Conservation (phyloP, 2,797 vertebrate species). For the Apogon hyalosoma region DNA sequence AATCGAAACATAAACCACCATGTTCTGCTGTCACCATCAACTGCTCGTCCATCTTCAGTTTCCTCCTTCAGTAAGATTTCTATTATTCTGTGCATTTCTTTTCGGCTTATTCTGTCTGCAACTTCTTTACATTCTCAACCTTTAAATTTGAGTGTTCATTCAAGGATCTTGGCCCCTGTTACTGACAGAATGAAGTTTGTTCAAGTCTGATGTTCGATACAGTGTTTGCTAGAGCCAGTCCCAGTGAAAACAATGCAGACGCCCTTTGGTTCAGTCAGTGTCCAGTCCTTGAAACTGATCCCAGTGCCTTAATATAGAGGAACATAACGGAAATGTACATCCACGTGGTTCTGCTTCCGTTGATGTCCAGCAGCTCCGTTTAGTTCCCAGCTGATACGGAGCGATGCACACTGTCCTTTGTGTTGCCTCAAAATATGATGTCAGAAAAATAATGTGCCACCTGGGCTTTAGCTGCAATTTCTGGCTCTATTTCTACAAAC, state of each 20-base stretch:
- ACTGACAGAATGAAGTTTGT: constrained; percentile 2
- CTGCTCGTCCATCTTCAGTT: constrained; percentile 4
- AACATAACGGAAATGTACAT: constrained; percentile 25
- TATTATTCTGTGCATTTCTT: constrained; percentile 4
- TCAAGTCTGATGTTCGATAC: constrained; percentile 26
- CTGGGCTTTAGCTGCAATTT: constrained; percentile 27
- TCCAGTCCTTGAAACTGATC: constrained; percentile 49
- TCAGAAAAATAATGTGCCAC: constrained; percentile 21
- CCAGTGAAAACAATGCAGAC: constrained; percentile 30
- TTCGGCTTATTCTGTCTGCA: constrained; percentile 16
- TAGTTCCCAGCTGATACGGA: constrained; percentile 33
- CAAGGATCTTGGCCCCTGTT: constrained; percentile 2
- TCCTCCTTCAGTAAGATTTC: not conserved
- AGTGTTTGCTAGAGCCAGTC: constrained; percentile 28
- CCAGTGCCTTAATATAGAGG: constrained; percentile 33
- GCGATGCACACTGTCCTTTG: constrained; percentile 31
- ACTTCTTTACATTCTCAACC: constrained; percentile 20
- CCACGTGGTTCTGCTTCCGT: constrained; percentile 31
- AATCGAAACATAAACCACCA: constrained; percentile 36
- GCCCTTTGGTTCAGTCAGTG: constrained; percentile 46
- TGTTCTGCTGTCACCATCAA: constrained; percentile 23
- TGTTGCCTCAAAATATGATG: constrained; percentile 31
- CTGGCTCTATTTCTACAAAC: constrained; percentile 36
- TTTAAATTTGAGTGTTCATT: constrained; percentile 4
- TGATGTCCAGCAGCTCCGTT: constrained; percentile 37